These are phyloP conservation scores for Sorex araneus DNA, from an alignment of 2,113 vertebrate genomes.

Conservation along the genomic window DNA sequence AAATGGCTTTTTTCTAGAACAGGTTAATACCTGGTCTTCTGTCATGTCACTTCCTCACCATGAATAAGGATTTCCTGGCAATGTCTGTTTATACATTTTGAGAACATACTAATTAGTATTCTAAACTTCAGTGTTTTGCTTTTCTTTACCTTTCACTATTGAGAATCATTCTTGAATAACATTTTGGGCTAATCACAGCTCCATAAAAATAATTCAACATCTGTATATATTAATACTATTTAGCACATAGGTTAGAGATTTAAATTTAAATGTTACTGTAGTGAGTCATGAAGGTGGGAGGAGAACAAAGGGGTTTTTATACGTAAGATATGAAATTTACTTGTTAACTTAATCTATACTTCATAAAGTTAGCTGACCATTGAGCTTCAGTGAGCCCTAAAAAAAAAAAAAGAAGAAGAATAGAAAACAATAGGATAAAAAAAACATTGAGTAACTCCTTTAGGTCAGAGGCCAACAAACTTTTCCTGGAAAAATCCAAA, in stretches of 20 bases:
- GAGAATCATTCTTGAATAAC: background rate
- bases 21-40: background rate
- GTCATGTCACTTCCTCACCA: background rate
- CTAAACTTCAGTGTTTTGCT: background rate
- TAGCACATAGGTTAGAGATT: background rate
- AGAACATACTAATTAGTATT: background rate
- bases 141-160: slow-evolving; percentile 47
- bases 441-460: slow-evolving; percentile 4
- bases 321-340: background rate
- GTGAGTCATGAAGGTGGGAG: background rate
- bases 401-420: background rate
- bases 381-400: background rate
- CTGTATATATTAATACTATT: background rate
- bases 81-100: background rate
- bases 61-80: slow-evolving; percentile 35
- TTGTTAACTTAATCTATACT: background rate
- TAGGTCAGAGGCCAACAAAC: background rate
- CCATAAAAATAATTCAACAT: background rate
- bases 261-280: slow-evolving; percentile 35
- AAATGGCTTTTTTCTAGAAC: background rate
- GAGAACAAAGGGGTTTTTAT: background rate
- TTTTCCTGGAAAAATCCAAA: slow-evolving; percentile 30
- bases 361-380: background rate
- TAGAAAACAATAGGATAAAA: background rate
- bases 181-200: background rate